A percentile compares a stretch with the other conserved stretches of the same genome.
Evolutionary conservation across 1,140 invertebrate genomes (phyloP).

Genomic region (Palaemon carinicauda): DNA sequence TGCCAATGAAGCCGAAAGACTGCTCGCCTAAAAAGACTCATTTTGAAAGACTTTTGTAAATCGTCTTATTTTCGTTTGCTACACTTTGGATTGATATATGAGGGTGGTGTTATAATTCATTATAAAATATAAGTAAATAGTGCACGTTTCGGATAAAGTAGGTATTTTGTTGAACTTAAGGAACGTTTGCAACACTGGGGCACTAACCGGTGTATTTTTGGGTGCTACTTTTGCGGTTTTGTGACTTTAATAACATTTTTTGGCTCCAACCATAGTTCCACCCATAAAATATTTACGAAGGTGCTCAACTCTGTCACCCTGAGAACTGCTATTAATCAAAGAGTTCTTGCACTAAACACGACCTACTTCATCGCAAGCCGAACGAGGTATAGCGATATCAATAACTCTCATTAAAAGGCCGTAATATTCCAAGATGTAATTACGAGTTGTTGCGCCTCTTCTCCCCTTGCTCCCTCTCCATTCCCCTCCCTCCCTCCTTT

Average conservation of each 20-base stretch:
- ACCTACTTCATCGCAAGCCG: too few species aligned
- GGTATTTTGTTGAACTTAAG: not conserved
- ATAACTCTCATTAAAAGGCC: too few species aligned
- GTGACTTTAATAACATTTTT: slow-evolving; percentile 6
- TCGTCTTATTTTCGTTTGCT: too few species aligned
- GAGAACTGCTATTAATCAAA: too few species aligned
- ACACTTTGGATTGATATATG: too few species aligned
- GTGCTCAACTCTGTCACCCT: too few species aligned
- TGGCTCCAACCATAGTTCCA: not conserved
- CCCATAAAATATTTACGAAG: not conserved
- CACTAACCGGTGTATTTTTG: slow-evolving; percentile 35
- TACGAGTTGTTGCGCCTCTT: not conserved
- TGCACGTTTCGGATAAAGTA: not conserved
- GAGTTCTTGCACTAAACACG: too few species aligned
- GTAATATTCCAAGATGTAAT: too few species aligned
- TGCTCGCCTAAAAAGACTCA: not conserved
- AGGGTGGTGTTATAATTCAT: too few species aligned
- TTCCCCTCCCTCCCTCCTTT: not conserved
- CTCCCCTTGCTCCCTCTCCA: not conserved
- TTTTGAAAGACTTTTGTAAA: too few species aligned
- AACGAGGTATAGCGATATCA: too few species aligned
- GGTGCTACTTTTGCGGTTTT: slow-evolving; percentile 15
- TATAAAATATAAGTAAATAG: too few species aligned
- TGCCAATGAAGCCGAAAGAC: not conserved
- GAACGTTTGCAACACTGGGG: slow-evolving; percentile 21